Evolutionary conservation across 2,113 vertebrate genomes (phyloP).

Genomic region (Haemorhous mexicanus): DNA sequence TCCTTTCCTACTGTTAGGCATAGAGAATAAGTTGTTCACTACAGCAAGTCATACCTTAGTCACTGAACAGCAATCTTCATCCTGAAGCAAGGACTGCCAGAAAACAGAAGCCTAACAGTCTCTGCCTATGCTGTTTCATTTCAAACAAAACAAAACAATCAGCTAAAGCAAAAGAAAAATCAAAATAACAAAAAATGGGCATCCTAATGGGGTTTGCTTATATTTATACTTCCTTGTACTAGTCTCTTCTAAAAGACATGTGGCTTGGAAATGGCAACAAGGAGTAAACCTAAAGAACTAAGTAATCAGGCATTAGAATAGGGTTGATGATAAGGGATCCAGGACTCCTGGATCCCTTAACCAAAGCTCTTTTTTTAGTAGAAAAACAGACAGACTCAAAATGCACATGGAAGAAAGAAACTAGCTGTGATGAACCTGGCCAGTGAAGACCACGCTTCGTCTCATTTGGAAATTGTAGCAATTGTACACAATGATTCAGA

Average conservation of each 20-base stretch:
- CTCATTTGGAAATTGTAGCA: background rate
- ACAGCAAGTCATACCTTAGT: background rate
- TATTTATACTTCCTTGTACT: background rate
- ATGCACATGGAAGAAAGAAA: background rate
- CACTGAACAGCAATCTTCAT: background rate
- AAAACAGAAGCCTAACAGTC: background rate
- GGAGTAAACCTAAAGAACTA: background rate
- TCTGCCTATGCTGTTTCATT: background rate
- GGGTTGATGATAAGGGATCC: background rate
- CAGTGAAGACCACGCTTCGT: background rate
- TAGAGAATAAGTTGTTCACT: background rate
- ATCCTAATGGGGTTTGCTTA: background rate
- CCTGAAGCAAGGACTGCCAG: background rate
- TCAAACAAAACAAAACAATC: background rate
- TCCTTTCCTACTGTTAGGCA: background rate
- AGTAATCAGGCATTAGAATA: background rate
- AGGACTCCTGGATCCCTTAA: background rate
- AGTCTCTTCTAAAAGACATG: background rate
- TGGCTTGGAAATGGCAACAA: background rate
- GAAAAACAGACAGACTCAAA: background rate
- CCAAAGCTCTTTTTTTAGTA: background rate
- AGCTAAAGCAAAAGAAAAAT: background rate
- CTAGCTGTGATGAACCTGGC: background rate
- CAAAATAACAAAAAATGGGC: background rate
- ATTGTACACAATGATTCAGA: background rate